phyloP scores from a whole-genome alignment of 2,797 vertebrate species.

The Eurystomus glaucurus region DNA sequence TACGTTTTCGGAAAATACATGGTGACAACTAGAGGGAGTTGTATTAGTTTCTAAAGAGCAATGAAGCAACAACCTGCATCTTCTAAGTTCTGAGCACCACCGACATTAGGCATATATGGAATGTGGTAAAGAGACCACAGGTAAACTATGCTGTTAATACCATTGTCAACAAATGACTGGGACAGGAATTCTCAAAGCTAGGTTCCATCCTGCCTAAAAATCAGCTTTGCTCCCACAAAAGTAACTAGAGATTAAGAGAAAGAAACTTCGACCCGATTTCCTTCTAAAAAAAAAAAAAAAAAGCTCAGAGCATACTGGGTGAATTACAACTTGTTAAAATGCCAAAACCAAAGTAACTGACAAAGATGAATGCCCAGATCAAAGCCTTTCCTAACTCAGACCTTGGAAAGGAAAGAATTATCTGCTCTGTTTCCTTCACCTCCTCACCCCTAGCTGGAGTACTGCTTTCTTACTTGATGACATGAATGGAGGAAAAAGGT shows the following conservation, averaged over 20 bases:
- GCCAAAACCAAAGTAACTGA: not conserved
- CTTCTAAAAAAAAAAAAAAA: not conserved
- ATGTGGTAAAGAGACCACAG: not conserved
- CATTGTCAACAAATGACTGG: not conserved
- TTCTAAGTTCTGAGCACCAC: not conserved
- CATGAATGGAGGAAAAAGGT: not conserved
- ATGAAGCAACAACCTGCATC: not conserved
- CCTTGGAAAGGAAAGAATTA: not conserved
- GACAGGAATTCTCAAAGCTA: not conserved
- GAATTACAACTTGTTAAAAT: conserved; percentile 1
- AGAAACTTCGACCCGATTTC: not conserved
- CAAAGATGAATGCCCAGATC: not conserved
- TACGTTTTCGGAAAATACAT: not conserved
- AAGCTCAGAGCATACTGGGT: not conserved
- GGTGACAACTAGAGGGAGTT: not conserved
- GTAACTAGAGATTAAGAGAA: not conserved
- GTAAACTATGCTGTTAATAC: not conserved
- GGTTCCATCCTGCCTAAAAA: not conserved
- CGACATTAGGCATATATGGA: not conserved
- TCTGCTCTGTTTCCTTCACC: not conserved
- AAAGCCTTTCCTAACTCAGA: not conserved
- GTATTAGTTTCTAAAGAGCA: not conserved
- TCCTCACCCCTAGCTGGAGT: not conserved
- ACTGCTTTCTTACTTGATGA: not conserved
- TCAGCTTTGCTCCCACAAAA: not conserved